A percentile compares a stretch with the other conserved stretches of the same genome.
Evolutionary conservation across 2,888 invertebrate species (phyloP).

Genomic region (Pegoplata infirma): DNA sequence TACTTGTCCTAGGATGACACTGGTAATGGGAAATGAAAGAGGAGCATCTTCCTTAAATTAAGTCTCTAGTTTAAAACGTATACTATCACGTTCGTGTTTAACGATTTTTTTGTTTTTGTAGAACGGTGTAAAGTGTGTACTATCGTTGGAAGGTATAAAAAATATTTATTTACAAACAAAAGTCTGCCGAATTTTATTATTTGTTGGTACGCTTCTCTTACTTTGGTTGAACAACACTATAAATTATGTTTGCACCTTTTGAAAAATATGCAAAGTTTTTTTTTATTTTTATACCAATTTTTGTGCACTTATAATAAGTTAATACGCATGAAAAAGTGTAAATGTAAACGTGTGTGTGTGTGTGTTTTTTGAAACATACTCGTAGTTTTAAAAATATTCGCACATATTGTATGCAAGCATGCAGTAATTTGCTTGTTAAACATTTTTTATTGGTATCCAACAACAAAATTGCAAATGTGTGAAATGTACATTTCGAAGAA

Average conservation of each 20-base stretch:
- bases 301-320: constrained; percentile 22
- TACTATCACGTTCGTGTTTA: too few species aligned
- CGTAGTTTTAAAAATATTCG: background rate
- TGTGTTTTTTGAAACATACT: background rate
- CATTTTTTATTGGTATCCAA: constrained; percentile 10
- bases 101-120: too few species aligned
- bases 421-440: constrained; percentile 12
- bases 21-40: too few species aligned
- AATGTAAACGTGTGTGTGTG: constrained; percentile 19
- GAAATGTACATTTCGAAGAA: background rate
- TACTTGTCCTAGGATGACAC: too few species aligned
- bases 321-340: constrained; percentile 3
- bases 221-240: background rate
- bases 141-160: too few species aligned
- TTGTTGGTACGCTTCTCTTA: too few species aligned
- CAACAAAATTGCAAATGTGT: constrained; percentile 2
- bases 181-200: too few species aligned
- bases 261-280: background rate
- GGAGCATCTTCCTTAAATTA: too few species aligned
- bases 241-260: background rate
- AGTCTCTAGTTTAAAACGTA: too few species aligned
- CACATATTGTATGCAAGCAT: background rate
- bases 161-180: too few species aligned
- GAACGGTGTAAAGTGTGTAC: too few species aligned
- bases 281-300: constrained; percentile 10